phyloP scores from a whole-genome alignment of 1,140 invertebrate genomes.

The Batillaria attramentaria region DNA sequence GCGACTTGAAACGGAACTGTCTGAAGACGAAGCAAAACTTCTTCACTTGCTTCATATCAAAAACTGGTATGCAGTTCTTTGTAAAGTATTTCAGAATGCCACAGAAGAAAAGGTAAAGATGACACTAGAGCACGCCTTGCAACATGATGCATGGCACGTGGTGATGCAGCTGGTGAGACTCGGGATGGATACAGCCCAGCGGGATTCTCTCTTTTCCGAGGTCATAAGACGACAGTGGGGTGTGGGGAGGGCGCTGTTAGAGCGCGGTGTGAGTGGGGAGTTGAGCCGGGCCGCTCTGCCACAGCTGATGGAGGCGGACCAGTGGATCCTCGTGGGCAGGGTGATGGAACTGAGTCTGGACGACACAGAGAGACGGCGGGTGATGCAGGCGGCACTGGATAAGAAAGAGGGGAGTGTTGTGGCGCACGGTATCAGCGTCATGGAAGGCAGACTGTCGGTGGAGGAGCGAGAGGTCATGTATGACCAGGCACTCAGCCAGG shows the following conservation, averaged over 20 bases:
- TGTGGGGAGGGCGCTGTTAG: background rate
- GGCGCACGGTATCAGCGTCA: background rate
- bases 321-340: conserved; percentile 8
- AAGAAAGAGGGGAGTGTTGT: background rate
- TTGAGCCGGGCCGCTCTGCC: conserved; percentile 6
- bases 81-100: too few species aligned
- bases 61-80: too few species aligned
- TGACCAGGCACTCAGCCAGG: background rate
- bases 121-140: too few species aligned
- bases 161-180: conserved; percentile 15
- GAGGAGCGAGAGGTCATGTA: background rate
- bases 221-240: conserved; percentile 3
- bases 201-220: background rate
- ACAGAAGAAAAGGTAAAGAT: too few species aligned
- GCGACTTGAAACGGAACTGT: too few species aligned
- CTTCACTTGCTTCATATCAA: too few species aligned
- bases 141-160: background rate
- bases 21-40: too few species aligned
- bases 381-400: background rate
- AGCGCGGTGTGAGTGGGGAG: background rate
- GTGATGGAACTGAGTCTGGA: background rate
- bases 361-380: background rate
- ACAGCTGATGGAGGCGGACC: background rate
- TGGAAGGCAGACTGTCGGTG: background rate
- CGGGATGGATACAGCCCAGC: background rate